A percentile compares a stretch with the other conserved stretches of the same genome.
These are phyloP conservation scores for Eupithecia exiguata DNA, from an alignment of 2,888 invertebrate genomes.

Conservation along the genomic window DNA sequence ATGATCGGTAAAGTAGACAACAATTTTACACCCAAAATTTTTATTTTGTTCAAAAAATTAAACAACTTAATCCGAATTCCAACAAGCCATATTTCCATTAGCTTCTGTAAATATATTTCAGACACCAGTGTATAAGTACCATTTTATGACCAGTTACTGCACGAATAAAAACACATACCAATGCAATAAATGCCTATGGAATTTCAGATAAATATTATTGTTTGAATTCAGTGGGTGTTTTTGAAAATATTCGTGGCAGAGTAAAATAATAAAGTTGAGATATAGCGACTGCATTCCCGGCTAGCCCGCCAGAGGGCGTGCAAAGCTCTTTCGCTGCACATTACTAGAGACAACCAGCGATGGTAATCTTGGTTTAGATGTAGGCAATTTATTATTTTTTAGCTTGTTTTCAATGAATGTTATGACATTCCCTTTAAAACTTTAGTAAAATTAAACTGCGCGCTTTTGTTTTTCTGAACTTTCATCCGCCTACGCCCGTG, in stretches of 20 bases:
- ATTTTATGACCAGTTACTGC: conserved; percentile 22
- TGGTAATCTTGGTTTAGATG: background rate
- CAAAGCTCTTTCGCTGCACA: conserved; percentile 12
- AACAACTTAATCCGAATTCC: background rate
- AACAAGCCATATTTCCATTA: background rate
- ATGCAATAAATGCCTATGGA: conserved; percentile 24
- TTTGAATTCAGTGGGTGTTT: conserved; percentile 24
- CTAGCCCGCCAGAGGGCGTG: conserved; percentile 16
- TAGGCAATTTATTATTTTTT: background rate
- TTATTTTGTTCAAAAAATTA: background rate
- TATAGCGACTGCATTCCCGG: conserved; percentile 31
- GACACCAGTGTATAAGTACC: background rate
- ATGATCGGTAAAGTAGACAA: too few relatives aligned
- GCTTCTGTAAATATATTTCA: background rate
- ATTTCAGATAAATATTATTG: conserved; percentile 22
- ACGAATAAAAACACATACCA: conserved; percentile 14
- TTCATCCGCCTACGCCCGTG: background rate
- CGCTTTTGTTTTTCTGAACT: background rate
- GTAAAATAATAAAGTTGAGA: conserved; percentile 41
- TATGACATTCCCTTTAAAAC: background rate
- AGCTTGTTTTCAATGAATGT: background rate
- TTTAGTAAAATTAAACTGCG: background rate
- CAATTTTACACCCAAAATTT: too few relatives aligned
- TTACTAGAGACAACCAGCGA: conserved; percentile 12
- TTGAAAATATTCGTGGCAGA: conserved; percentile 38